Conservation (phyloP, 1,140 invertebrate species). For the Neuroterus valhalla region DNA sequence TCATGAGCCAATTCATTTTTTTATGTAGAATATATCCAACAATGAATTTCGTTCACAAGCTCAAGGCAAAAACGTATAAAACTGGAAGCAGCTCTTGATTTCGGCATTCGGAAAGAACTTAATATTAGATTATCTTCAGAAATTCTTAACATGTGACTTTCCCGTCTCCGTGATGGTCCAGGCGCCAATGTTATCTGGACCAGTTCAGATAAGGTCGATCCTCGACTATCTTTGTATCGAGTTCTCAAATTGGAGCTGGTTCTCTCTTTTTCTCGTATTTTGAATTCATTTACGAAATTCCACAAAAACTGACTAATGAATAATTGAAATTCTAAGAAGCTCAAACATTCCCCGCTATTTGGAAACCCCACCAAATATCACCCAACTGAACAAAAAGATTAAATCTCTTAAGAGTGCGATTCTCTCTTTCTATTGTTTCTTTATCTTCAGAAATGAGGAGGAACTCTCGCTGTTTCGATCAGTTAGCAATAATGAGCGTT, state of each 20-base stretch:
- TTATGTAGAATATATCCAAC: not conserved
- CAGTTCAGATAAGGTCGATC: conserved; percentile 64
- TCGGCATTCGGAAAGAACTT: conserved; percentile 12
- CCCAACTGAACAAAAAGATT: no score
- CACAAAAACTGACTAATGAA: not conserved
- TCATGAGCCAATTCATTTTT: no score
- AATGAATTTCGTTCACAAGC: not conserved
- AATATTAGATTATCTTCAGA: conserved; percentile 21
- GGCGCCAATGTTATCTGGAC: conserved; percentile 67
- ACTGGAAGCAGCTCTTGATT: not conserved
- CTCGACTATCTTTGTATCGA: conserved; percentile 50
- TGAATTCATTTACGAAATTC: not conserved
- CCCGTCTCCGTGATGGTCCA: conserved; percentile 59
- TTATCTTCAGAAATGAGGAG: conserved; percentile 32
- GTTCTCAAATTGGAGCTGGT: conserved; percentile 29
- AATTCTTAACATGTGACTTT: conserved; percentile 28
- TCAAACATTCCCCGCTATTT: no score
- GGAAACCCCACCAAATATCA: no score
- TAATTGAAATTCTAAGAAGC: no score
- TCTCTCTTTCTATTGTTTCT: conserved; percentile 38
- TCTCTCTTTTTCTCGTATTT: not conserved
- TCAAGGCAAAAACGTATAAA: not conserved
- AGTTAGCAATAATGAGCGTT: conserved; percentile 65
- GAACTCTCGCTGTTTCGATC: conserved; percentile 57
- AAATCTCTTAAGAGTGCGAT: no score